Conservation (phyloP, 2,888 invertebrate genomes). For the Cyclophora albipunctata region DNA sequence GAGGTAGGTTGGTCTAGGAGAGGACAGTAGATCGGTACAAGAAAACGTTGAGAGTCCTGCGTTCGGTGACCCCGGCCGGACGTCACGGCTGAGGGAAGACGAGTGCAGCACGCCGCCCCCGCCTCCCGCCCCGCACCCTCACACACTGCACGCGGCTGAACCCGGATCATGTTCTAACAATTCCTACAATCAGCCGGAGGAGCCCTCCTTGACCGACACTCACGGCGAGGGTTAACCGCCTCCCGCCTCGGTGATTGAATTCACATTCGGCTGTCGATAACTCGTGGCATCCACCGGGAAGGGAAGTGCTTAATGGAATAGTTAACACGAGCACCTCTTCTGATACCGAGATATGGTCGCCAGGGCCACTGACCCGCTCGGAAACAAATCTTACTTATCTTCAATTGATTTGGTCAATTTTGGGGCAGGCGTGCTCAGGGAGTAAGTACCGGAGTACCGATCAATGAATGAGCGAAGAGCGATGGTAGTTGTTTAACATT, state of each 20-base stretch:
- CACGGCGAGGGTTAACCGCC: slow-evolving; percentile 5
- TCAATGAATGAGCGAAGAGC: too few relatives aligned
- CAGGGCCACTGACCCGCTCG: slow-evolving; percentile 2
- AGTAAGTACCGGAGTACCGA: too few relatives aligned
- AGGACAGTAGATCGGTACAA: slow-evolving; percentile 61
- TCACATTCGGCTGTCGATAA: slow-evolving; percentile 7
- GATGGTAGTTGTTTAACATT: too few relatives aligned
- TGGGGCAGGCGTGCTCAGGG: neutral
- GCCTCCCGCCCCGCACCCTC: slow-evolving; percentile 17
- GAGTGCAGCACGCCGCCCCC: slow-evolving; percentile 47
- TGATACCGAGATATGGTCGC: neutral
- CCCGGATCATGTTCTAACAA: slow-evolving; percentile 25
- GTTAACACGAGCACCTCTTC: slow-evolving; percentile 1
- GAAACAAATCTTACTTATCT: neutral
- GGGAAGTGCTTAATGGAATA: slow-evolving; percentile 2
- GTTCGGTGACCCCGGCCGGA: slow-evolving; percentile 69
- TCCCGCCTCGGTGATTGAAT: slow-evolving; percentile 14
- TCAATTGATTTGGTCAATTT: neutral
- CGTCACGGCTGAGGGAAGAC: slow-evolving; percentile 67
- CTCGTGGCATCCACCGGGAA: slow-evolving; percentile 1
- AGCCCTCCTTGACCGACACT: slow-evolving; percentile 14
- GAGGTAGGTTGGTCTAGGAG: slow-evolving; percentile 5
- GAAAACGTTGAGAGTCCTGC: slow-evolving; percentile 60
- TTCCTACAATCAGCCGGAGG: slow-evolving; percentile 32
- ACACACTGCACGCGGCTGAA: slow-evolving; percentile 13